Evolutionary conservation across 2,888 invertebrate species (phyloP).

Genomic region (Empis stercorea): DNA sequence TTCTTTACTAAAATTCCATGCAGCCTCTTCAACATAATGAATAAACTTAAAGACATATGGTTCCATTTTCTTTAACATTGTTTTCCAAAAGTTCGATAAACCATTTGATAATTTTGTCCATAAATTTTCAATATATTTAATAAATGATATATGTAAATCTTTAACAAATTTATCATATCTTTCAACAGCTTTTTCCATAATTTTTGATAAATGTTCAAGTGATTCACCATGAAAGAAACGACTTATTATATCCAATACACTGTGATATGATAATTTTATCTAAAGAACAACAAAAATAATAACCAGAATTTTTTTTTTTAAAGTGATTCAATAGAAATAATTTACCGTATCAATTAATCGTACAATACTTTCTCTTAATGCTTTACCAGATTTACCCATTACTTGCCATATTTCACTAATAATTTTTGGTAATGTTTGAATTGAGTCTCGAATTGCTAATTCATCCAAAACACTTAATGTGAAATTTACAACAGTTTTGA

Average conservation of each 20-base stretch:
- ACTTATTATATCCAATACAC: constrained; percentile 53
- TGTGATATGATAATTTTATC: constrained; percentile 56
- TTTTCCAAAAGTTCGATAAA: constrained; percentile 58
- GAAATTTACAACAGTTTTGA: constrained; percentile 61
- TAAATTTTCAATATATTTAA: constrained; percentile 59
- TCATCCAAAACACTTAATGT: constrained; percentile 61
- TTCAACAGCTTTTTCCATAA: constrained; percentile 54
- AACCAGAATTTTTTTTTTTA: no score
- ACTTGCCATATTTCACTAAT: constrained; percentile 72
- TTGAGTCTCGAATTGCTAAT: constrained; percentile 60
- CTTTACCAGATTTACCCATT: constrained; percentile 73
- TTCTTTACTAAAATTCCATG: constrained; percentile 61
- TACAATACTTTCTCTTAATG: constrained; percentile 58
- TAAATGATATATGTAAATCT: constrained; percentile 53
- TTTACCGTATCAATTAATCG: constrained; percentile 55
- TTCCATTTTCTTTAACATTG: constrained; percentile 57
- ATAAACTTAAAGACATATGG: constrained; percentile 63
- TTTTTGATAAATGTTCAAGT: constrained; percentile 53
- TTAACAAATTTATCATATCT: constrained; percentile 70
- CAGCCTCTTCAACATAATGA: constrained; percentile 61
- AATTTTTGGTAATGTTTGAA: constrained; percentile 66
- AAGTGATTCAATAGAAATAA: no score
- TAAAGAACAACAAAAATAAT: constrained; percentile 22
- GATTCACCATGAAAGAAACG: constrained; percentile 62
- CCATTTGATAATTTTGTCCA: constrained; percentile 56